Base-by-base conservation (phyloP, 2,797 vertebrate genomes). In the Enteromius anoplus region DNA sequence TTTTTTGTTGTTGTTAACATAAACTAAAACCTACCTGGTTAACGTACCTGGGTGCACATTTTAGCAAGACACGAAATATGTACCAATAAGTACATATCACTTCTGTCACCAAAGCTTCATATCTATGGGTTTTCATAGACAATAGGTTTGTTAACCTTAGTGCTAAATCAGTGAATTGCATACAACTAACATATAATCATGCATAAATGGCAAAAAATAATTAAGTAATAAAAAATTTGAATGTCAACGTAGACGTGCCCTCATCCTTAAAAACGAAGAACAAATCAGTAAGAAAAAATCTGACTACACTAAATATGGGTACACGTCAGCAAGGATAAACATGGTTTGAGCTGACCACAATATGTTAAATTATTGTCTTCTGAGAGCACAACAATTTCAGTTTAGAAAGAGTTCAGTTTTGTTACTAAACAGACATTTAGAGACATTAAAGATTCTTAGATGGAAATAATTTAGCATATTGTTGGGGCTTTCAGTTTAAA, bases 291-390 rank as follows among this genome's bases (percentile, higher is more conserved):
- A 51, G 32, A 55, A 14, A 75, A 55, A 55, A 55, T 34, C 11
- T 8, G 21, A 55, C 32, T 55, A n/a, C 72, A 40, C 72, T 15
- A 37, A 75, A 75, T 40, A 55, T 75, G 19, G 19, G 49, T 58
- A 55, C 51, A 23, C 32, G 32, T 58, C 32, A 75, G 49, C 21
- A 37, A 75, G 72, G 32, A 55, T 75, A 37, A 75, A 53, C 21
- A 55, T 23, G 72, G 72, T 75, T 75, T 75, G 51, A 21, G 72
- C 2, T 1, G 3, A 55, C 29, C 49, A 55, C 72, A 75, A 37
- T 29, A 51, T 9, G 12, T 75, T 55, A 29, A 75, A 37, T 37
- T 75, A 37, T 75, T 75, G 21, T n/a, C 11, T 55, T 49, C 49
- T 37, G 19, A 75, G 3, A 55, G 34, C 72, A 75, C 51, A 37